Conservation (phyloP, 2,113 vertebrate genomes). For the Odocoileus virginianus region DNA sequence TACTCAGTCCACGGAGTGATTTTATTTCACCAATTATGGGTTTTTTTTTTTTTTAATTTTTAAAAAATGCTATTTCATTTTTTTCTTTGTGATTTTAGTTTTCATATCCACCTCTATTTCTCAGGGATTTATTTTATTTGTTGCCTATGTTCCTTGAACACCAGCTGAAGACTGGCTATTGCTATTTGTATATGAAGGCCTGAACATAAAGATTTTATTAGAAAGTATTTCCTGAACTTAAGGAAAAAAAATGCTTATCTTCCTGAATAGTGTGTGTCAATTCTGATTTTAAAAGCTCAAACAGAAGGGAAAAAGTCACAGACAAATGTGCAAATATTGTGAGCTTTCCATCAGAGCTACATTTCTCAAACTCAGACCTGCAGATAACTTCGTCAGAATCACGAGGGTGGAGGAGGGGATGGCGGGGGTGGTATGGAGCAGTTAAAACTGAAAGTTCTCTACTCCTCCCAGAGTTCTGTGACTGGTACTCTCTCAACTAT, state of each 20-base stretch:
- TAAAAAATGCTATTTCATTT: background rate
- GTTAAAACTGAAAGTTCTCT: background rate
- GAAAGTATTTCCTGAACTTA: background rate
- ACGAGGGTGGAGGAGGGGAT: background rate
- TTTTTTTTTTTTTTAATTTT: background rate
- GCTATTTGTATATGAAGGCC: background rate
- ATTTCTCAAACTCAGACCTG: background rate
- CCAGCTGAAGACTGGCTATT: background rate
- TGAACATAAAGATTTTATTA: background rate
- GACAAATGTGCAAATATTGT: background rate
- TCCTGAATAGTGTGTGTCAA: background rate
- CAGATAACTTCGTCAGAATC: background rate
- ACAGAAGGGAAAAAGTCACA: background rate
- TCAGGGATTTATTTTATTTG: background rate
- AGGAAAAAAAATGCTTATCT: background rate
- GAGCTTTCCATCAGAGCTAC: background rate
- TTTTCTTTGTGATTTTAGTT: background rate
- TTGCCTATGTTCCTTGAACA: background rate
- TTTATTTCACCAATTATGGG: background rate
- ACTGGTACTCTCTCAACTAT: background rate
- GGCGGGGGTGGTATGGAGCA: background rate
- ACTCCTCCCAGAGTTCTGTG: background rate
- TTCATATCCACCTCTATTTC: background rate
- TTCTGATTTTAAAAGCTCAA: background rate
- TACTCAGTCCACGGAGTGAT: background rate